These are phyloP conservation scores for Sternotherus odoratus DNA, from an alignment of 2,797 vertebrate species.

Conservation along the genomic window DNA sequence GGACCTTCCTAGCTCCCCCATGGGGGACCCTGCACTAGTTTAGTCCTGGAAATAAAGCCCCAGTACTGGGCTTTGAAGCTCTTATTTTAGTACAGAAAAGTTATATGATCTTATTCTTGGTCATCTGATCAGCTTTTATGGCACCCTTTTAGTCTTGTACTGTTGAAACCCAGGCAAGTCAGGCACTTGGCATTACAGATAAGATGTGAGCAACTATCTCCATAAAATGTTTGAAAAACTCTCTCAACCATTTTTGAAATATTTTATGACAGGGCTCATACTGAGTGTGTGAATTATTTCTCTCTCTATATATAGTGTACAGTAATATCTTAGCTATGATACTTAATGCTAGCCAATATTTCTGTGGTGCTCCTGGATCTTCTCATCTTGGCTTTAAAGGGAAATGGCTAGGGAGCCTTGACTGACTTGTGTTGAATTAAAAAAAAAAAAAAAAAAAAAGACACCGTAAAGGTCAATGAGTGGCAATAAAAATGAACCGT, in stretches of 20 bases:
- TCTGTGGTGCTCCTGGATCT: not conserved
- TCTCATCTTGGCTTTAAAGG: not conserved
- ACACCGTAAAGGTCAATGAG: accelerated
- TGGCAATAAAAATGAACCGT: accelerated
- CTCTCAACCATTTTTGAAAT: not conserved
- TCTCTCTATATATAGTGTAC: not conserved
- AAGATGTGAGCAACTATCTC: not conserved
- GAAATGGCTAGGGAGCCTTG: not conserved
- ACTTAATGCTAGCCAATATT: not conserved
- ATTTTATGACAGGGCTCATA: not conserved
- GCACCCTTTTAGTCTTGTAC: not conserved
- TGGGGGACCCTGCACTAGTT: not conserved
- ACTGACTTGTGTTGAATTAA: not conserved
- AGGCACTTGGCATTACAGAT: not conserved
- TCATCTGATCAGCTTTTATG: not conserved
- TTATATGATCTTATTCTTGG: not conserved
- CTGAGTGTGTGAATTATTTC: not conserved
- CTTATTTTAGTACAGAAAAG: not conserved
- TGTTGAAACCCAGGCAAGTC: not conserved
- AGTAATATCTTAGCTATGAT: not conserved
- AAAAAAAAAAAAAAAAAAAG: not conserved
- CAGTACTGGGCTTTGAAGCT: not conserved
- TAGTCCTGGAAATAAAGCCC: not conserved
- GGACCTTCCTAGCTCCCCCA: not conserved
- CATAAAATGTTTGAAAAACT: not conserved